Percentiles rank a stretch among this genome's conserved stretches.
Evolutionary conservation across 2,888 invertebrate genomes (phyloP).

Genomic region (Sphinx pinastri): DNA sequence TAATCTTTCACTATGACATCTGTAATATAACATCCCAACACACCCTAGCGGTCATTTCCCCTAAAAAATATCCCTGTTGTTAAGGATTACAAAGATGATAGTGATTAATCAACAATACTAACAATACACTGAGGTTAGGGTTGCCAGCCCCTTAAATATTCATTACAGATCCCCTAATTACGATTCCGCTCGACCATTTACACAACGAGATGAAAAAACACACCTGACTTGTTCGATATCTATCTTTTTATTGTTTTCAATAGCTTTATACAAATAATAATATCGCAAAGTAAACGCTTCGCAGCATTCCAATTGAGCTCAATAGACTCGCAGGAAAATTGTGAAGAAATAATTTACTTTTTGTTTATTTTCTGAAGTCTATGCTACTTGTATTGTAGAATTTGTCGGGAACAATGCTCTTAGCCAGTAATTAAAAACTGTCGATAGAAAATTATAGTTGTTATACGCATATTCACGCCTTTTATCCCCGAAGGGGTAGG

Average conservation of each 20-base stretch:
- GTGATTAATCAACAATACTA: slow-evolving; percentile 66
- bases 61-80: slow-evolving; percentile 38
- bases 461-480: no score
- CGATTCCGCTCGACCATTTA: slow-evolving; percentile 62
- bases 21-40: neutral
- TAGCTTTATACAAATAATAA: slow-evolving; percentile 63
- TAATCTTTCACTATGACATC: neutral
- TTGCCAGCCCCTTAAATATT: slow-evolving; percentile 73
- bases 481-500: no score
- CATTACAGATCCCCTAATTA: slow-evolving; percentile 80
- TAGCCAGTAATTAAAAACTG: neutral
- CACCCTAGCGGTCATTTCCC: slow-evolving; percentile 17
- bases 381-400: slow-evolving; percentile 11
- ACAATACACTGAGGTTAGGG: slow-evolving; percentile 61
- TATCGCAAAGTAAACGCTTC: slow-evolving; percentile 66
- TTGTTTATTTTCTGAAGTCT: slow-evolving; percentile 30
- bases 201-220: slow-evolving; percentile 61
- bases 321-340: slow-evolving; percentile 56
- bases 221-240: slow-evolving; percentile 73
- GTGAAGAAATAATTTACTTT: slow-evolving; percentile 52
- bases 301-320: slow-evolving; percentile 62
- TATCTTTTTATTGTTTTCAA: slow-evolving; percentile 62
- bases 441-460: no score
- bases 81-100: slow-evolving; percentile 66
- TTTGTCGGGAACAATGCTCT: neutral